These are phyloP conservation scores for Perdita meconis DNA, from an alignment of 2,888 invertebrate species.

Conservation along the genomic window DNA sequence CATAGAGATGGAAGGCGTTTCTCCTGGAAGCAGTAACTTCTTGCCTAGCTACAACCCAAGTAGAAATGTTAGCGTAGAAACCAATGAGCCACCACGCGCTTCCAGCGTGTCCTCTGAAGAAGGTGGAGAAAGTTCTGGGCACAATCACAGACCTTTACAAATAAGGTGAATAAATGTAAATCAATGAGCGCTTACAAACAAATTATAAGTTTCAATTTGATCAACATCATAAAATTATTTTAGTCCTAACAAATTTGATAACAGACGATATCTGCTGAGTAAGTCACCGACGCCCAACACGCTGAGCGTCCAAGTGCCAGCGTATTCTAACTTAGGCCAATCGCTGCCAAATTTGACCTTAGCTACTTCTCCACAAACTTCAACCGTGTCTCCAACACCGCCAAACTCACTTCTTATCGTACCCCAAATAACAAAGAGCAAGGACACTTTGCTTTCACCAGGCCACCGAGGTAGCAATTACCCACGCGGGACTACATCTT, in stretches of 20 bases:
- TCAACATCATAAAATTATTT: conserved; percentile 40
- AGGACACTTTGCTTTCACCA: conserved; percentile 82
- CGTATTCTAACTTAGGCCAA: conserved; percentile 89
- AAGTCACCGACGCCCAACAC: conserved; percentile 88
- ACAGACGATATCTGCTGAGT: conserved; percentile 82
- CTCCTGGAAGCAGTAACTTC: conserved; percentile 82
- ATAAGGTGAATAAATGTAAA: conserved; percentile 73
- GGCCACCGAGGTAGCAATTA: conserved; percentile 82
- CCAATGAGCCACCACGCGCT: conserved; percentile 82
- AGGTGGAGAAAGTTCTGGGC: conserved; percentile 78
- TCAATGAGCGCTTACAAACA: not conserved
- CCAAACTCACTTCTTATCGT: conserved; percentile 84
- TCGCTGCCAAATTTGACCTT: conserved; percentile 91
- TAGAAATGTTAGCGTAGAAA: conserved; percentile 84
- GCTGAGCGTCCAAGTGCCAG: conserved; percentile 89
- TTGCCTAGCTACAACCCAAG: conserved; percentile 81
- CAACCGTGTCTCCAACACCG: conserved; percentile 83
- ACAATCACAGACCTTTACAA: conserved; percentile 80
- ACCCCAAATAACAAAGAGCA: conserved; percentile 84
- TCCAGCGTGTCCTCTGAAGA: conserved; percentile 84
- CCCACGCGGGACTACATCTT: conserved; percentile 53
- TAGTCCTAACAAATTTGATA: conserved; percentile 62
- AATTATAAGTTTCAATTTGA: conserved; percentile 28
- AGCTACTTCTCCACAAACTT: conserved; percentile 83
- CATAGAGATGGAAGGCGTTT: conserved; percentile 83